Percentiles rank a stretch among this genome's conserved stretches.
These are phyloP conservation scores for Columbina picui DNA, from an alignment of 2,113 vertebrate species.

Conservation along the genomic window DNA sequence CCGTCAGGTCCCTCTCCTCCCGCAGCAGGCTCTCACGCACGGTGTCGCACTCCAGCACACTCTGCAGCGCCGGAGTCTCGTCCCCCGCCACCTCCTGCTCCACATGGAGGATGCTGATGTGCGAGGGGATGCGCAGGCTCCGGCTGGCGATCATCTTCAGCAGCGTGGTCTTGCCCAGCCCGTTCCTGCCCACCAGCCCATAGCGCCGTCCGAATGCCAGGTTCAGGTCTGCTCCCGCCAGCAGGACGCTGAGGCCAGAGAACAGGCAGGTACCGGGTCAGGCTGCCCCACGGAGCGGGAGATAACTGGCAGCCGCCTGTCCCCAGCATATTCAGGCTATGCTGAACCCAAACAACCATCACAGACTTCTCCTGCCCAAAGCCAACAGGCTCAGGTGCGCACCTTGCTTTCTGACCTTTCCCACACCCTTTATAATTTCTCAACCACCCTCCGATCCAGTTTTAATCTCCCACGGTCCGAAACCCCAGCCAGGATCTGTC, in stretches of 20 bases:
- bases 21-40: constrained; percentile 84
- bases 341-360: background rate
- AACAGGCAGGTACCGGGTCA: background rate
- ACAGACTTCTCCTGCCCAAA: background rate
- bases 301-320: rapidly evolving
- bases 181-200: constrained; percentile 93
- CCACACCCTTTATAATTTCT: background rate
- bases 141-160: constrained; percentile 95
- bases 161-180: constrained; percentile 94
- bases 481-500: background rate
- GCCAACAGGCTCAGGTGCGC: background rate
- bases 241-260: constrained; percentile 80
- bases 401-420: background rate
- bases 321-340: background rate
- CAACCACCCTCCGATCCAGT: background rate
- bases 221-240: constrained; percentile 91
- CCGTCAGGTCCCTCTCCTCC: constrained; percentile 84
- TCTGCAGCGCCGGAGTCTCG: constrained; percentile 88
- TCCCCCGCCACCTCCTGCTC: constrained; percentile 97
- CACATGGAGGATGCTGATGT: constrained; percentile 96
- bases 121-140: constrained; percentile 88
- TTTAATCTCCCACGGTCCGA: background rate
- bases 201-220: constrained; percentile 90
- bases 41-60: constrained; percentile 91
- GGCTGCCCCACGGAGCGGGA: background rate